Evolutionary conservation across 2,888 invertebrate species (phyloP), one percentile per base, ranked within the genome.

Genomic region (Patella caerulea): DNA sequence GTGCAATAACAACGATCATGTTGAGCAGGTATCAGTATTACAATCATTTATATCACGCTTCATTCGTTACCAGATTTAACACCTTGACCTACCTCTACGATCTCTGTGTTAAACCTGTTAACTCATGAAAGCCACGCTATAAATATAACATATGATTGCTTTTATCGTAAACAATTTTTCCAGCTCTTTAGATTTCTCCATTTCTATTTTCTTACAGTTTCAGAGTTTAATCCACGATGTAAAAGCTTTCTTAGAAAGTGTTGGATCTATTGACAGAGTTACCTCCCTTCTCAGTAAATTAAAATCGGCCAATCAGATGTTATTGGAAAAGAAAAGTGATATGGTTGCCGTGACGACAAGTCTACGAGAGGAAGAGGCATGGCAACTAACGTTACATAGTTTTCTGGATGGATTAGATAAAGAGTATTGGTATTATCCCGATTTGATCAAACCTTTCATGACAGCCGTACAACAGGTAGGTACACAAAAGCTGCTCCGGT

Each of bases 371-470:
- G 85, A 86, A 76, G 80, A 79, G 75, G 84, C 86, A 53, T 89
- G 89, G 89, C 88, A 87, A 79, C 82, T 74, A 11, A 86, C 86
- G 1, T 76, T 85, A 2, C 80, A 84, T 56, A 83, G 85, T 69
- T 88, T 90, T 79, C 70, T 87, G 19, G 76, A 79, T 14, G 83
- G 80, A 52, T 76, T 92, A 45, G 78, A 86, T 12, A 73, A 74
- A 17, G 86, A 88, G 53, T 92, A 90, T 80, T 86, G 94, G 3
- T 94, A 94, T n/a, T 97, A 96, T 88, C 95, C 95, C 0, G 97
- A 97, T 90, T 92, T 97, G 75, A 93, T 95, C 0, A 93, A 94
- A 79, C 96, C 96, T 0, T 92, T 97, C 24, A 92, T 95, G 73
- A 93, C 94, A 77, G 95, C 95, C 0, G 89, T 96, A 11, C 93